phyloP scores from a whole-genome alignment of 2,113 vertebrate species.

The Gila orcuttii region DNA sequence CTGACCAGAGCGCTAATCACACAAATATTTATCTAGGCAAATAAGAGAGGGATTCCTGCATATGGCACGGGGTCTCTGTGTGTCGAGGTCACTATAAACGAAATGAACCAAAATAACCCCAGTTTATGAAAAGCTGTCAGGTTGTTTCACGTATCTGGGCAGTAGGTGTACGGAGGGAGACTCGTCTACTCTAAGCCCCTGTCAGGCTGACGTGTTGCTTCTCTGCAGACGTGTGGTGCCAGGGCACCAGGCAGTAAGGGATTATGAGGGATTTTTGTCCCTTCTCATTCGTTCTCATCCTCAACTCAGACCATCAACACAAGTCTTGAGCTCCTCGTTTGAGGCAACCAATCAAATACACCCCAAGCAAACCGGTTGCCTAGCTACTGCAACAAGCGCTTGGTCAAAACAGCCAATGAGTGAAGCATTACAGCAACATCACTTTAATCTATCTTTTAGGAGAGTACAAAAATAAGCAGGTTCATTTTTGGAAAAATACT shows the following conservation, averaged over 20 bases:
- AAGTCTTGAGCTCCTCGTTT: conserved; percentile 45
- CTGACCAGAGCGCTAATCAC: background rate
- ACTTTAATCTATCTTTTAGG: background rate
- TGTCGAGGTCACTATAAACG: background rate
- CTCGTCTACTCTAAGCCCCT: conserved; percentile 4
- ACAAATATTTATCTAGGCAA: background rate
- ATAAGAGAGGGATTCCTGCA: conserved; percentile 1
- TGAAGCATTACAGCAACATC: conserved; percentile 48
- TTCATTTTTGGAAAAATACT: background rate
- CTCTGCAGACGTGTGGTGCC: conserved; percentile 30
- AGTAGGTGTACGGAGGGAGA: background rate
- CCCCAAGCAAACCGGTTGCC: conserved; percentile 54
- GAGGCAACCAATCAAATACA: conserved; percentile 47
- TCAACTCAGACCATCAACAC: conserved; percentile 36
- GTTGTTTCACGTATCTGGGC: background rate
- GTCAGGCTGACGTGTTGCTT: conserved; percentile 44
- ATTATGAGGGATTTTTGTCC: conserved; percentile 51
- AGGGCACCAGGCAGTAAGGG: conserved; percentile 31
- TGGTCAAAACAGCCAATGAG: conserved; percentile 52
- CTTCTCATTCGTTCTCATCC: conserved; percentile 24
- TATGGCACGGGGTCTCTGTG: background rate
- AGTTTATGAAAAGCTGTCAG: background rate
- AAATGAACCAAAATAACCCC: background rate
- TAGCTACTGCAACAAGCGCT: conserved; percentile 60
- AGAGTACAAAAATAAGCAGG: too few species aligned